Evolutionary conservation across 2,113 vertebrate genomes (phyloP).

Genomic region (Cyanoramphus novaezelandiae): DNA sequence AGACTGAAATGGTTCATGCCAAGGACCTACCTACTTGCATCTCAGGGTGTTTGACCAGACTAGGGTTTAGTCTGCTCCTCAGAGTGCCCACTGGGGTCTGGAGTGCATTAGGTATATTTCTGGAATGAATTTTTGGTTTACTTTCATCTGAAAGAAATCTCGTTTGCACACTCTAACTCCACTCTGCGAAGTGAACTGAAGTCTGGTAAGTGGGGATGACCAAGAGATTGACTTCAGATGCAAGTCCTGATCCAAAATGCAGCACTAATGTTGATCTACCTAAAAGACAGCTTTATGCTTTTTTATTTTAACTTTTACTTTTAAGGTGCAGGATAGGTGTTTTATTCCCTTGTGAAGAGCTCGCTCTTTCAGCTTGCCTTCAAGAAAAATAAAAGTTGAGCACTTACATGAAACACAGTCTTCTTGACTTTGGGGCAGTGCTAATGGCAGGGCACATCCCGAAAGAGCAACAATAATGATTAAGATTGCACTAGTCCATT

Average conservation of each 20-base stretch:
- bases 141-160: not conserved
- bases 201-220: not conserved
- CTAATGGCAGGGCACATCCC: not conserved
- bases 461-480: rapidly evolving
- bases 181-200: not conserved
- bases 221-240: not conserved
- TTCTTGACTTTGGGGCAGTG: not conserved
- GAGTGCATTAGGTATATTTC: not conserved
- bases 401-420: rapidly evolving
- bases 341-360: not conserved
- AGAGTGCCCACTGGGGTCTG: not conserved
- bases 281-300: not conserved
- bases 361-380: not conserved
- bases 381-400: not conserved
- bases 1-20: not conserved
- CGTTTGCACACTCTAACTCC: not conserved
- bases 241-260: not conserved
- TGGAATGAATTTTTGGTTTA: not conserved
- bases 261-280: not conserved
- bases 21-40: not conserved
- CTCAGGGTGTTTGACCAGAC: not conserved
- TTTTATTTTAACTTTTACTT: not conserved
- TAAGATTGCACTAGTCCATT: not conserved
- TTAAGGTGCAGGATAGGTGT: not conserved
- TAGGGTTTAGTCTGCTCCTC: not conserved